Evolutionary conservation across 2,888 invertebrate species (phyloP).

Genomic region (Acanthopleura granulata): DNA sequence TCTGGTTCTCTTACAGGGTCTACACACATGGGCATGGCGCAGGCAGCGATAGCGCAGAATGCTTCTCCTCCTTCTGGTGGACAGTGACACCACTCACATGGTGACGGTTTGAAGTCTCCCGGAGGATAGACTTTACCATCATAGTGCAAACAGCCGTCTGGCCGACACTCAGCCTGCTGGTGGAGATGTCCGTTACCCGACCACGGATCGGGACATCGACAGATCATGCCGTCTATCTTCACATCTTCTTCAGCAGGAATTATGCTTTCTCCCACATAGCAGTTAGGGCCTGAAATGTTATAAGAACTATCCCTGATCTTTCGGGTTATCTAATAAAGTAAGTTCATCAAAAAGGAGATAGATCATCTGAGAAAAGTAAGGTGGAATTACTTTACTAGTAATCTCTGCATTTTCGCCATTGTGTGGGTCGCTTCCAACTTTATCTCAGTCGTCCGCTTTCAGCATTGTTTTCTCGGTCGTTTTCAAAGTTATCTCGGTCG

Average conservation of each 20-base stretch:
- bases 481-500: too few relatives aligned
- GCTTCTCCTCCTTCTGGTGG: background rate
- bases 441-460: too few relatives aligned
- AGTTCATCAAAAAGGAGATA: too few relatives aligned
- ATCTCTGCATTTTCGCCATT: too few relatives aligned
- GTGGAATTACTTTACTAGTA: too few relatives aligned
- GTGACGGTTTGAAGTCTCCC: background rate
- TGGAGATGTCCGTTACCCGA: background rate
- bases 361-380: too few relatives aligned
- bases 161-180: background rate
- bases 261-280: background rate
- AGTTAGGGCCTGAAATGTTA: conserved; percentile 5
- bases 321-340: too few relatives aligned
- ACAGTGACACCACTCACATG: background rate
- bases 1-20: background rate
- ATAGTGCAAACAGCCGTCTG: background rate
- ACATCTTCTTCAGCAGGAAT: conserved; percentile 5
- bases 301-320: too few relatives aligned
- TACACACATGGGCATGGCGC: background rate
- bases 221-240: background rate
- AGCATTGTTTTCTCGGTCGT: too few relatives aligned
- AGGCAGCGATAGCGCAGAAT: background rate
- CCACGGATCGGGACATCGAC: background rate
- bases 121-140: background rate
- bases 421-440: too few relatives aligned